Conservation (phyloP, 2,888 invertebrate genomes). For the Strigamia transsilvanica region DNA sequence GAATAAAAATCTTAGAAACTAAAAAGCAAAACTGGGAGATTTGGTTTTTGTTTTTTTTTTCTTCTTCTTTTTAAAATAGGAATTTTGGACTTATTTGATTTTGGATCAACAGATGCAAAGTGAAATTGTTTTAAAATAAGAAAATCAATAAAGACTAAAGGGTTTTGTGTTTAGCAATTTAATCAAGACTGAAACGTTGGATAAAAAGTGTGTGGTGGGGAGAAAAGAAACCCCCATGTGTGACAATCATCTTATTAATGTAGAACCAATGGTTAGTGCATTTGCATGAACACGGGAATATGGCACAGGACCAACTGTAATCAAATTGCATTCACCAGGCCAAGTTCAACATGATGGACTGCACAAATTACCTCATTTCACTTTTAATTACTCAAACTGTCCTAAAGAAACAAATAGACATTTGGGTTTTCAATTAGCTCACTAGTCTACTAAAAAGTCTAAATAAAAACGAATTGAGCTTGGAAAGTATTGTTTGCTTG, state of each 20-base stretch:
- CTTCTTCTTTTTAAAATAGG: no score
- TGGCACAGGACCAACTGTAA: constrained; percentile 40
- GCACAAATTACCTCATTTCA: constrained; percentile 40
- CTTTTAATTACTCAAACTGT: constrained; percentile 44
- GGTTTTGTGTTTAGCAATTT: background rate
- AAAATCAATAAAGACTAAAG: background rate
- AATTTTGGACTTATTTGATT: no score
- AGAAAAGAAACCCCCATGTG: background rate
- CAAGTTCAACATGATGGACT: constrained; percentile 48
- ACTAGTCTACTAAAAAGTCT: background rate
- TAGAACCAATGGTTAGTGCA: constrained; percentile 43
- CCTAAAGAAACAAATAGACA: constrained; percentile 48
- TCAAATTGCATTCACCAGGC: constrained; percentile 46
- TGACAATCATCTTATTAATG: constrained; percentile 40
- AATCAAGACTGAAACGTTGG: background rate
- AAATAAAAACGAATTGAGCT: constrained; percentile 12
- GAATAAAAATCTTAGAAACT: no score
- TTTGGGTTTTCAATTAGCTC: background rate
- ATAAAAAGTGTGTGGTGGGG: background rate
- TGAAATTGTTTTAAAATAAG: background rate
- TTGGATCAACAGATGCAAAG: no score
- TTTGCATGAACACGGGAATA: constrained; percentile 39
- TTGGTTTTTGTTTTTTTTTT: no score
- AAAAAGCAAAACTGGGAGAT: no score
- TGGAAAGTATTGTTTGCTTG: background rate